A percentile compares a stretch with the other conserved stretches of the same genome.
Conservation (phyloP, 2,888 invertebrate species). For the Agrypnus murinus region DNA sequence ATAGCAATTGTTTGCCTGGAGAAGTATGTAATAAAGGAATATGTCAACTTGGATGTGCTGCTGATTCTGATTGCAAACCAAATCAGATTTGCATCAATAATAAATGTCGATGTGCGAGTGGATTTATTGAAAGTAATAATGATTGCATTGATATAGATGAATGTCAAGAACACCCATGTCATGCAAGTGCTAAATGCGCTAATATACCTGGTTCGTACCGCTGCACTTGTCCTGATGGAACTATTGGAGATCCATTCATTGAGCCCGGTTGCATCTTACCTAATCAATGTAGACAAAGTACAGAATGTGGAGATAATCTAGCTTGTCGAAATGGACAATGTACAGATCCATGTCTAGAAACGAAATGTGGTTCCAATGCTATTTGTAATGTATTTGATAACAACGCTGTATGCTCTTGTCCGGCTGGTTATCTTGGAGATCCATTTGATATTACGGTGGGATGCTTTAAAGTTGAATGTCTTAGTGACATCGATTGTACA, state of each 20-base stretch:
- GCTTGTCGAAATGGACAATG: slow-evolving; percentile 86
- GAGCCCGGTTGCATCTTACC: slow-evolving; percentile 86
- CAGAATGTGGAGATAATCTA: slow-evolving; percentile 84
- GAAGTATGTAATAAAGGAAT: slow-evolving; percentile 88
- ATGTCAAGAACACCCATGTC: slow-evolving; percentile 86
- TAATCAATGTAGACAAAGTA: slow-evolving; percentile 83
- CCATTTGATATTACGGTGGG: slow-evolving; percentile 84
- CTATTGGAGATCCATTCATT: slow-evolving; percentile 82
- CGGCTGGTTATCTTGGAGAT: slow-evolving; percentile 88
- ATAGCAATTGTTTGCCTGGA: slow-evolving; percentile 92
- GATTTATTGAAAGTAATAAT: slow-evolving; percentile 82
- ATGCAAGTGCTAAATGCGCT: slow-evolving; percentile 84
- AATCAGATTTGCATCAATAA: slow-evolving; percentile 85
- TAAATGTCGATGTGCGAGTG: slow-evolving; percentile 85
- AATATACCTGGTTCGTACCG: slow-evolving; percentile 88
- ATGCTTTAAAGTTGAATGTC: slow-evolving; percentile 92
- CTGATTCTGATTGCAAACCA: slow-evolving; percentile 85
- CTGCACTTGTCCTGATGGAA: slow-evolving; percentile 86
- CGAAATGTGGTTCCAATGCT: slow-evolving; percentile 85
- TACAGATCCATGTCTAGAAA: slow-evolving; percentile 84
- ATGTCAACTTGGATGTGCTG: slow-evolving; percentile 88
- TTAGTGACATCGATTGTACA: slow-evolving; percentile 84
- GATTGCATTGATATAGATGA: slow-evolving; percentile 90
- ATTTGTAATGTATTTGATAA: slow-evolving; percentile 84
- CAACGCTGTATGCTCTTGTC: slow-evolving; percentile 83